A percentile compares a stretch with the other conserved stretches of the same genome.
Conservation (phyloP, 2,797 vertebrate species). For the Enteromius treurensis region DNA sequence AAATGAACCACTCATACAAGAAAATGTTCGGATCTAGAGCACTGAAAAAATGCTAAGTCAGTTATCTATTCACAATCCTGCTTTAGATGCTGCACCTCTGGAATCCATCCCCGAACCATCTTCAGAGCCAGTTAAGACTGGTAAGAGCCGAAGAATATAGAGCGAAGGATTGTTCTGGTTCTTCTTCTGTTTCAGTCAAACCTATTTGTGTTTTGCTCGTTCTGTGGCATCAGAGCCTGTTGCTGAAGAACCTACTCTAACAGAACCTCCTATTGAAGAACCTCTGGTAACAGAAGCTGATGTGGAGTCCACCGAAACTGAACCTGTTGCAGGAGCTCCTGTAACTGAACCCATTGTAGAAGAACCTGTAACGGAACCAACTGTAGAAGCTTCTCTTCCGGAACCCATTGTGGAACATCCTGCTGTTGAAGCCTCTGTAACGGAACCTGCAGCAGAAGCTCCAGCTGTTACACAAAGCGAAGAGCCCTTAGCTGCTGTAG, state of each 20-base stretch:
- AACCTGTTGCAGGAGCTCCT: slow-evolving; percentile 24
- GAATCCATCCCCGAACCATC: slow-evolving; percentile 33
- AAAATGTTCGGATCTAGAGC: not conserved
- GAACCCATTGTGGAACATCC: slow-evolving; percentile 33
- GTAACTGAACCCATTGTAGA: not conserved
- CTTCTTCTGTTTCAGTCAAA: not conserved
- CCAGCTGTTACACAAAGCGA: not conserved
- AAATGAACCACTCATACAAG: not conserved
- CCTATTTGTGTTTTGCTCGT: slow-evolving; percentile 8
- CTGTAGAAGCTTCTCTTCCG: not conserved
- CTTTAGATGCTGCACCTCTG: slow-evolving; percentile 24
- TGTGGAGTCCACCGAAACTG: slow-evolving; percentile 42
- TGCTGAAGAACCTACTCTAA: slow-evolving; percentile 36
- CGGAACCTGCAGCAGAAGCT: slow-evolving; percentile 4
- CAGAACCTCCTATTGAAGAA: slow-evolving; percentile 31
- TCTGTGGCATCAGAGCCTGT: slow-evolving; percentile 39
- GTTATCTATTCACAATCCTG: not conserved
- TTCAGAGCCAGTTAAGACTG: slow-evolving; percentile 61
- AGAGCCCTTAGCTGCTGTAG: slow-evolving; percentile 27
- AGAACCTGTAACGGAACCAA: slow-evolving; percentile 13
- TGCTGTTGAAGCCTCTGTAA: not conserved
- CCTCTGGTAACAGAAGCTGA: slow-evolving; percentile 6
- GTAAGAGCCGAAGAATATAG: slow-evolving; percentile 56
- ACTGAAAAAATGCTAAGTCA: not conserved
- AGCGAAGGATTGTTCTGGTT: not conserved